phyloP scores from a whole-genome alignment of 2,888 invertebrate species.

The Toxonevra muliebris region DNA sequence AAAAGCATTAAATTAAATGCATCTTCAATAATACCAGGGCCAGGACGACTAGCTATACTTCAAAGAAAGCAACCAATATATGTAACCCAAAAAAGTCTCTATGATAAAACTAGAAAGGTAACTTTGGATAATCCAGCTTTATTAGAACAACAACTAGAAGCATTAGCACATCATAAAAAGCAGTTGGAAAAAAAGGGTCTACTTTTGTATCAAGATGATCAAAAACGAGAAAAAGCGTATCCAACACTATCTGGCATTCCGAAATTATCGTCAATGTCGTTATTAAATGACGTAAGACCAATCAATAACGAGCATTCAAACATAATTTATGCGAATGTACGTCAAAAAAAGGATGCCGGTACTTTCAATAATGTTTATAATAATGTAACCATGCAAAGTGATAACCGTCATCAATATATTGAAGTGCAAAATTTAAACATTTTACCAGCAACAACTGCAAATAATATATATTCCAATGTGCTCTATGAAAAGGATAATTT shows the following conservation, averaged over 20 bases:
- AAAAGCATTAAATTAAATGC: not conserved
- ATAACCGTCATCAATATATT: too few species aligned
- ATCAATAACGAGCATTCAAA: conserved; percentile 25
- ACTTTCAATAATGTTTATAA: too few species aligned
- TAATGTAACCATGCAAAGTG: too few species aligned
- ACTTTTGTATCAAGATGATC: conserved; percentile 40
- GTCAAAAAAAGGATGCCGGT: not conserved
- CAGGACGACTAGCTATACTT: conserved; percentile 35
- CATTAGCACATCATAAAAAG: conserved; percentile 64
- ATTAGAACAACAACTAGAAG: conserved; percentile 62
- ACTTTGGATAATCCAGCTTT: conserved; percentile 62
- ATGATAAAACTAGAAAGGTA: conserved; percentile 47
- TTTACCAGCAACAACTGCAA: not conserved
- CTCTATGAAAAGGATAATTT: conserved; percentile 19
- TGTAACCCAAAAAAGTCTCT: conserved; percentile 37
- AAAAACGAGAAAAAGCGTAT: not conserved
- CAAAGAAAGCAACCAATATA: conserved; percentile 48
- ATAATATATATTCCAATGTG: conserved; percentile 37
- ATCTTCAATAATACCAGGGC: conserved; percentile 3
- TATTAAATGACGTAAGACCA: conserved; percentile 30
- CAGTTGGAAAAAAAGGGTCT: conserved; percentile 61
- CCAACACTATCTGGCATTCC: conserved; percentile 35
- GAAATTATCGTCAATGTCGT: conserved; percentile 50
- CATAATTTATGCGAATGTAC: conserved; percentile 15
- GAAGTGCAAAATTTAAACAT: too few species aligned